A percentile compares a stretch with the other conserved stretches of the same genome.
phyloP scores from a whole-genome alignment of 2,797 vertebrate genomes.

The Crenichthys baileyi region DNA sequence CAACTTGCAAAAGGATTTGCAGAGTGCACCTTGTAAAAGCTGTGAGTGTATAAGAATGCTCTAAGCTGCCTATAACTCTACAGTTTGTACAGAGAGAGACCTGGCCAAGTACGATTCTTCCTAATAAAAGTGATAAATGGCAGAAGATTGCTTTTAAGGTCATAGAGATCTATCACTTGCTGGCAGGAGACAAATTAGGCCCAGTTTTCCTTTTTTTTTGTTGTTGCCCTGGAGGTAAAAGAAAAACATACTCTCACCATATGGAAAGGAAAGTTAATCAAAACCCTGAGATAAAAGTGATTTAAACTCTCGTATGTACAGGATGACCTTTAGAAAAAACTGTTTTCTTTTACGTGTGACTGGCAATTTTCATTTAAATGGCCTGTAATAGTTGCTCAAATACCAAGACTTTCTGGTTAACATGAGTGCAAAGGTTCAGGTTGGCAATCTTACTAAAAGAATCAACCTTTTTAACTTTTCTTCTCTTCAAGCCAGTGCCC shows the following conservation, averaged over 20 bases:
- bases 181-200: slow-evolving; percentile 71
- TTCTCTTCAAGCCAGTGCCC: slow-evolving; percentile 33
- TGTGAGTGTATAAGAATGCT: slow-evolving; percentile 34
- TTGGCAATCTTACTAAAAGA: slow-evolving; percentile 40
- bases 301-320: slow-evolving; percentile 57
- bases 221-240: slow-evolving; percentile 35
- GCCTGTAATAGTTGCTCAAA: slow-evolving; percentile 46
- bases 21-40: background rate
- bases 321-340: slow-evolving; percentile 60
- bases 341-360: slow-evolving; percentile 35
- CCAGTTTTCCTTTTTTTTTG: slow-evolving; percentile 49
- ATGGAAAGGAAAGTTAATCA: slow-evolving; percentile 55
- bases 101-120: slow-evolving; percentile 44
- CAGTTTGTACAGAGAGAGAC: slow-evolving; percentile 32
- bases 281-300: slow-evolving; percentile 54
- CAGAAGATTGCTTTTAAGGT: slow-evolving; percentile 65
- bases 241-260: slow-evolving; percentile 32
- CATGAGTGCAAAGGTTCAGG: slow-evolving; percentile 23
- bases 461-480: slow-evolving; percentile 42
- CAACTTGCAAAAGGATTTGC: background rate
- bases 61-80: slow-evolving; percentile 43
- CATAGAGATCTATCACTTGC: slow-evolving; percentile 55
- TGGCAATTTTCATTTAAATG: slow-evolving; percentile 37
- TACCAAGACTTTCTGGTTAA: slow-evolving; percentile 37
- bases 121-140: slow-evolving; percentile 70